Percentiles rank a stretch among this genome's conserved stretches.
These are phyloP conservation scores for Netelia inedita DNA, from an alignment of 2,888 invertebrate species.

Conservation along the genomic window DNA sequence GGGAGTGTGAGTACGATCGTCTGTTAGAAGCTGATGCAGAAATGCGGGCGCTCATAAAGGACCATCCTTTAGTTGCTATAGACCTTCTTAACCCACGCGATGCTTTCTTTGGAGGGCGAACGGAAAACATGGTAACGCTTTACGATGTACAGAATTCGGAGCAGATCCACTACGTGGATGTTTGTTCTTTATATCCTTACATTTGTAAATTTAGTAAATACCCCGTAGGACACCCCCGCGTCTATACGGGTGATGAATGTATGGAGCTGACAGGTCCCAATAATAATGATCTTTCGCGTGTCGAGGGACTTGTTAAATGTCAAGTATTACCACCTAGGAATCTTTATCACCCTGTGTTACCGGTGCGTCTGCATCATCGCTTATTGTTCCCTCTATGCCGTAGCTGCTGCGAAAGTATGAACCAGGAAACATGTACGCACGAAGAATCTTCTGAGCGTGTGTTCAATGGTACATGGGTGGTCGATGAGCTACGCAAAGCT, in stretches of 20 bases:
- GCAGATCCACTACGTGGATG: neutral
- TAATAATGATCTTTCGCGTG: conserved; percentile 44
- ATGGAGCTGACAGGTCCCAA: too few species aligned
- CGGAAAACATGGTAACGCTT: too few species aligned
- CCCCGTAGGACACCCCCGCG: too few species aligned
- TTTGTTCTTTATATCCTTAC: too few species aligned
- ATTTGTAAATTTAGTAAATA: neutral
- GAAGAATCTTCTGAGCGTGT: conserved; percentile 69
- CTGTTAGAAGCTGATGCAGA: too few species aligned
- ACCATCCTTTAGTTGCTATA: neutral
- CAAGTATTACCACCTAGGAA: conserved; percentile 72
- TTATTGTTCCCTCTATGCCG: too few species aligned
- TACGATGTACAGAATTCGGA: neutral
- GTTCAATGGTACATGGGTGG: conserved; percentile 79
- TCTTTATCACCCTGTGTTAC: conserved; percentile 78
- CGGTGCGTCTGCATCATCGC: too few species aligned
- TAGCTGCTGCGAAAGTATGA: too few species aligned
- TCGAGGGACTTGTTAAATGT: conserved; percentile 74
- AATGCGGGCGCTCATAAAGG: neutral
- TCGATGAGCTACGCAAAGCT: conserved; percentile 77
- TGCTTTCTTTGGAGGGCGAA: conserved; percentile 72
- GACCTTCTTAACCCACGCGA: conserved; percentile 50
- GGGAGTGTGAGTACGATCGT: too few species aligned
- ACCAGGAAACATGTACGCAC: too few species aligned
- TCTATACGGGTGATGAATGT: too few species aligned